A percentile compares a stretch with the other conserved stretches of the same genome.
These are phyloP conservation scores for Trichoplusia ni DNA, from an alignment of 1,140 invertebrate genomes.

Conservation along the genomic window DNA sequence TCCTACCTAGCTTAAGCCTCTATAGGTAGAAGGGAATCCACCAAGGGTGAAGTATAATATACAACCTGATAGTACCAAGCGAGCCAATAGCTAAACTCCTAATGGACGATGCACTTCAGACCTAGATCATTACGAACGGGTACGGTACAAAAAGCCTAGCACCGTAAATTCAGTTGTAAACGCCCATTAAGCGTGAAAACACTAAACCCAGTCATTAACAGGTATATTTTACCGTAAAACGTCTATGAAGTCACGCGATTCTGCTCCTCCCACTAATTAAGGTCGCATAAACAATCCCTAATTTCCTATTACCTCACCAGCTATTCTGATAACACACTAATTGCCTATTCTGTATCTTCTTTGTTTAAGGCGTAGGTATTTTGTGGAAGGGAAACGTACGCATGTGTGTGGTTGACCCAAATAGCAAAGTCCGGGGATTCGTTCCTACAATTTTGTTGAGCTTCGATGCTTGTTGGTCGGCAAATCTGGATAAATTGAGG, in stretches of 20 bases:
- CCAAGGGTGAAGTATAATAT: too few species aligned
- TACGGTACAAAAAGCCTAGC: background rate
- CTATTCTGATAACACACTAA: slow-evolving; percentile 7
- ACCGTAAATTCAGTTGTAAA: background rate
- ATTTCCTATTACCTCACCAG: slow-evolving; percentile 24
- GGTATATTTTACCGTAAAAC: slow-evolving; percentile 36
- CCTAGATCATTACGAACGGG: background rate
- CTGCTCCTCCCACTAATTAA: slow-evolving; percentile 27
- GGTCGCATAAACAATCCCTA: slow-evolving; percentile 27
- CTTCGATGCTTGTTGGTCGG: too few species aligned
- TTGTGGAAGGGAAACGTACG: background rate
- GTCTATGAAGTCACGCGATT: slow-evolving; percentile 24
- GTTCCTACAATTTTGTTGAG: too few species aligned
- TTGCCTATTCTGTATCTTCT: background rate
- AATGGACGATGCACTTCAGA: too few species aligned
- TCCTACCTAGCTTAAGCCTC: too few species aligned
- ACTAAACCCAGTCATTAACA: slow-evolving; percentile 14
- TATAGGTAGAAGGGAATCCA: too few species aligned
- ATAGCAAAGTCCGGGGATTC: too few species aligned
- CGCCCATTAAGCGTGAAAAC: slow-evolving; percentile 14
- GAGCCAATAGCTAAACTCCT: too few species aligned
- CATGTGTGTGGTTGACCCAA: background rate
- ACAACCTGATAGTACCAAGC: too few species aligned
- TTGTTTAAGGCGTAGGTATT: background rate
- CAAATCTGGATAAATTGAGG: too few species aligned